These are phyloP conservation scores for Drosophila mettleri DNA, from an alignment of 2,888 invertebrate species.

Conservation along the genomic window DNA sequence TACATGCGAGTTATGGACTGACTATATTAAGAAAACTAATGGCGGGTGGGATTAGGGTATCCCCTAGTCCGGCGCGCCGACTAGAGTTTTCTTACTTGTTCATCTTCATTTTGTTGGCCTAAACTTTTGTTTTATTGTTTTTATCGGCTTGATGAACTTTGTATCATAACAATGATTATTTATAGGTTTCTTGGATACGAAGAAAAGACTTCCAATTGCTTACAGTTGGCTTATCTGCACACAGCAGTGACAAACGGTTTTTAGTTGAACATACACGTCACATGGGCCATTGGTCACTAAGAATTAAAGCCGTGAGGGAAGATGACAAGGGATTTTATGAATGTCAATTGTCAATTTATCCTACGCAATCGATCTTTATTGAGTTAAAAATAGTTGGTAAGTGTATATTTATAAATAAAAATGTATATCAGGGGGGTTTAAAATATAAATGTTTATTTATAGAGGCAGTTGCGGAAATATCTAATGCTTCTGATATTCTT, in stretches of 20 bases:
- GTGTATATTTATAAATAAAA: slow-evolving; percentile 53
- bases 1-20: no score
- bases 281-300: slow-evolving; percentile 87
- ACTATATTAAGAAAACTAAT: no score
- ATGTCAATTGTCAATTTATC: slow-evolving; percentile 89
- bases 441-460: slow-evolving; percentile 16
- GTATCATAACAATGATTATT: background rate
- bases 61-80: no score
- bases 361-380: slow-evolving; percentile 88
- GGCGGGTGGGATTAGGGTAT: no score
- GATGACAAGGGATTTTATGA: slow-evolving; percentile 86
- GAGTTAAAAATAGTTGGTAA: slow-evolving; percentile 89
- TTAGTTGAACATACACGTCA: slow-evolving; percentile 88
- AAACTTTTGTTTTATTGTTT: background rate
- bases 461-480: slow-evolving; percentile 85
- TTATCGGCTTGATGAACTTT: background rate
- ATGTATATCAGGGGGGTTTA: no score
- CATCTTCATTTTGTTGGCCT: no score
- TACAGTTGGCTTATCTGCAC: slow-evolving; percentile 88
- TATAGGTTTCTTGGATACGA: slow-evolving; percentile 88
- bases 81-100: no score
- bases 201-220: slow-evolving; percentile 88
- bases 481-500: slow-evolving; percentile 84
- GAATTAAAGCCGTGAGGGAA: slow-evolving; percentile 85
- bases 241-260: slow-evolving; percentile 88